Conservation (phyloP, 2,113 vertebrate genomes). For the Anthoscopus minutus region DNA sequence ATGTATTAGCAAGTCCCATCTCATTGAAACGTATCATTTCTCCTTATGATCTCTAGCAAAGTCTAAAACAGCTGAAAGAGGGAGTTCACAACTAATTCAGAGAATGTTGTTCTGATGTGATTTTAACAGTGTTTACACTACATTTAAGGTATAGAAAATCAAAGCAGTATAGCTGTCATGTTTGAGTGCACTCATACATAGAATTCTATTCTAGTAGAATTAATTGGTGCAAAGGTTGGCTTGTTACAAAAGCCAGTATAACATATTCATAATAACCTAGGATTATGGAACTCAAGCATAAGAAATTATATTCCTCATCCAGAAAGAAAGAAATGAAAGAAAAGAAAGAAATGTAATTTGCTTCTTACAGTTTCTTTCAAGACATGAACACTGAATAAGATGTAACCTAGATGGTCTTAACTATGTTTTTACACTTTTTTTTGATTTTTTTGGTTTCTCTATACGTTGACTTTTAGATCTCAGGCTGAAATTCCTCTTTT, state of each 20-base stretch:
- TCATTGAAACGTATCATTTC: not conserved
- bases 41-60: not conserved
- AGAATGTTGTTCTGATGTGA: not conserved
- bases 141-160: constrained; percentile 21
- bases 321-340: not conserved
- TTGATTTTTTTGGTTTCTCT: not conserved
- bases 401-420: not conserved
- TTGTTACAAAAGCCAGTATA: not conserved
- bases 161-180: constrained; percentile 1
- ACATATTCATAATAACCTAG: not conserved
- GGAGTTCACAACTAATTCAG: not conserved
- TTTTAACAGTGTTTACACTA: constrained; percentile 2
- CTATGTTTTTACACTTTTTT: not conserved
- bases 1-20: not conserved
- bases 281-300: constrained; percentile 5
- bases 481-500: not conserved
- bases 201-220: constrained; percentile 17
- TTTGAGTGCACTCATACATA: constrained; percentile 16
- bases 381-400: not conserved
- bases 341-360: not conserved
- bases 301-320: not conserved
- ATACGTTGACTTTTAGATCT: not conserved
- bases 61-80: not conserved
- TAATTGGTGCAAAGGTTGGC: constrained; percentile 16
- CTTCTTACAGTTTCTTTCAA: not conserved